phyloP scores from a whole-genome alignment of 2,113 vertebrate species.

The Aepyceros melampus region DNA sequence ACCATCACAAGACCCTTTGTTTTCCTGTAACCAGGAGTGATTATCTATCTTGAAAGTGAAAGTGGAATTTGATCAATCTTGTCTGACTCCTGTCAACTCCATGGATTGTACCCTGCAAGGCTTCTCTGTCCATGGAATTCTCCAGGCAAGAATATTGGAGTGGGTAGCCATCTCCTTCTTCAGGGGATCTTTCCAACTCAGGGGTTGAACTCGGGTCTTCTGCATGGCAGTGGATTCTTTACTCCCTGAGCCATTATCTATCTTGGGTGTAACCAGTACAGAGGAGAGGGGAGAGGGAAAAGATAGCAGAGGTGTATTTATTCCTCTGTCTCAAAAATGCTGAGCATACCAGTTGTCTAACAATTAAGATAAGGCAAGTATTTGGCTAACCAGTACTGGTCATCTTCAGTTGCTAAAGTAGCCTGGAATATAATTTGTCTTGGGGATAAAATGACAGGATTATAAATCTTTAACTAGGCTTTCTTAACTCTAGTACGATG shows the following conservation, averaged over 20 bases:
- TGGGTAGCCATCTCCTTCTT: not conserved
- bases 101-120: not conserved
- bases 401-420: conserved; percentile 26
- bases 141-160: not conserved
- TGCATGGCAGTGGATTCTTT: not conserved
- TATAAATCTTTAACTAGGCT: conserved; percentile 61
- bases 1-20: not conserved
- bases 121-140: not conserved
- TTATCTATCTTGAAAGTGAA: not conserved
- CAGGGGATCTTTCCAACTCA: not conserved
- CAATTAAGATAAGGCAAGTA: not conserved
- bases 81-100: not conserved
- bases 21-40: not conserved
- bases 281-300: not conserved
- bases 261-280: not conserved
- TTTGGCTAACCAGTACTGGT: not conserved
- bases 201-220: not conserved
- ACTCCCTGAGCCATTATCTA: not conserved
- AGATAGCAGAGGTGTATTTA: not conserved
- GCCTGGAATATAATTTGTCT: conserved; percentile 65
- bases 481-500: conserved; percentile 50
- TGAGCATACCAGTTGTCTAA: not conserved
- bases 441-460: conserved; percentile 51
- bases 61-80: not conserved
- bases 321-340: conserved; percentile 2